These are phyloP conservation scores for Enteromius argenteus DNA, from an alignment of 2,797 vertebrate genomes.

Conservation along the genomic window DNA sequence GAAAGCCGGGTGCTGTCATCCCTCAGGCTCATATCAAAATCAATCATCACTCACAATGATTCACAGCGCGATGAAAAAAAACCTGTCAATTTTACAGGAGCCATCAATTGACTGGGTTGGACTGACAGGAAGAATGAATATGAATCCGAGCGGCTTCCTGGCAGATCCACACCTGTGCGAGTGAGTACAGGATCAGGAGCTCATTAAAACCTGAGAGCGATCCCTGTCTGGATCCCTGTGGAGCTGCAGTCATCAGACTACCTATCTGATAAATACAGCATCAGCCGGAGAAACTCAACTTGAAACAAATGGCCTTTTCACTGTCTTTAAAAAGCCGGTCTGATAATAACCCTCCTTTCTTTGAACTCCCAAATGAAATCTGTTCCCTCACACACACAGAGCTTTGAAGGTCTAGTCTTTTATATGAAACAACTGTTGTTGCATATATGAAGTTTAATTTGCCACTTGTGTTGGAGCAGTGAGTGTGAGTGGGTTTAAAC, in stretches of 20 bases:
- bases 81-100: constrained; percentile 64
- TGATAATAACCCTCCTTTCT: constrained; percentile 77
- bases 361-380: constrained; percentile 78
- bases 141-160: constrained; percentile 64
- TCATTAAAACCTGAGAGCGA: constrained; percentile 77
- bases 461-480: constrained; percentile 32
- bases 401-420: constrained; percentile 68
- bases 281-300: constrained; percentile 71
- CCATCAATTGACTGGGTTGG: constrained; percentile 74
- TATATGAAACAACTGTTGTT: constrained; percentile 43
- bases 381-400: constrained; percentile 65
- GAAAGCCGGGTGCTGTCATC: constrained; percentile 43
- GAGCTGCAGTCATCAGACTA: constrained; percentile 70
- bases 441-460: constrained; percentile 46
- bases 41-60: constrained; percentile 45
- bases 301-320: constrained; percentile 74
- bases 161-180: constrained; percentile 76
- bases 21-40: constrained; percentile 51
- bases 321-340: constrained; percentile 65
- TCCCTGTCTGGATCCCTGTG: constrained; percentile 69
- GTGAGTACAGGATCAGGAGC: constrained; percentile 67
- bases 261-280: constrained; percentile 77
- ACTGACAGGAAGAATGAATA: constrained; percentile 65
- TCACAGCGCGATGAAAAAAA: constrained; percentile 36
- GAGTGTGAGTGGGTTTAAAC: constrained; percentile 39